phyloP scores from a whole-genome alignment of 2,888 invertebrate genomes.

The Ctenicera cuprea region DNA sequence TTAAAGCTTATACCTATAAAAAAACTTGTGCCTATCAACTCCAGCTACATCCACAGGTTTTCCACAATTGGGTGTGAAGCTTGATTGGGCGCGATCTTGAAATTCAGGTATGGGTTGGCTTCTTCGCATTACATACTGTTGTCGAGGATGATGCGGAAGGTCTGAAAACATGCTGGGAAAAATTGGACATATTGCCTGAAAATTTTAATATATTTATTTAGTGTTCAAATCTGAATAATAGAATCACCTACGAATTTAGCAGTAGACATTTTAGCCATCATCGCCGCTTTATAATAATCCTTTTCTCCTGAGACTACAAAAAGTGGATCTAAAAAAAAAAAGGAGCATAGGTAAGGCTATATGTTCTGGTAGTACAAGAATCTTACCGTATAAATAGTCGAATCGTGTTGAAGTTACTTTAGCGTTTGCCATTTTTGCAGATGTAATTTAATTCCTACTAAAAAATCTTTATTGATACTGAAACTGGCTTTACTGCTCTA shows the following conservation, averaged over 20 bases:
- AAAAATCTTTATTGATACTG: not conserved
- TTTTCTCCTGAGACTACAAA: conserved; percentile 76
- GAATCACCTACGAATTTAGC: conserved; percentile 74
- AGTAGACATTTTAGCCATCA: conserved; percentile 75
- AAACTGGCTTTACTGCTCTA: not conserved
- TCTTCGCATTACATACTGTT: conserved; percentile 71
- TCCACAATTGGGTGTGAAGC: not conserved
- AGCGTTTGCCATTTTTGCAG: conserved; percentile 18
- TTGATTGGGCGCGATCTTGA: conserved; percentile 62
- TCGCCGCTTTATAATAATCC: conserved; percentile 76
- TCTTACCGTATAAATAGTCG: conserved; percentile 58
- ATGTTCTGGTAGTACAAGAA: conserved; percentile 4
- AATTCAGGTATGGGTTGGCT: conserved; percentile 59
- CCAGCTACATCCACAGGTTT: conserved; percentile 53
- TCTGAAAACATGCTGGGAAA: conserved; percentile 79
- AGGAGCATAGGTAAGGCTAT: no score
- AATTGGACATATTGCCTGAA: conserved; percentile 75
- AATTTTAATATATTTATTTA: conserved; percentile 39
- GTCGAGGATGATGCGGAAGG: conserved; percentile 72
- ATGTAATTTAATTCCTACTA: not conserved
- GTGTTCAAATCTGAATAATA: not conserved
- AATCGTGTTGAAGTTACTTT: conserved; percentile 47
- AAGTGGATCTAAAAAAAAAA: conserved; percentile 73
- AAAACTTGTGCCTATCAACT: conserved; percentile 57
- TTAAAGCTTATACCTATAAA: conserved; percentile 47